Conservation (phyloP, 1,140 invertebrate species). For the Bombus consobrinus region DNA sequence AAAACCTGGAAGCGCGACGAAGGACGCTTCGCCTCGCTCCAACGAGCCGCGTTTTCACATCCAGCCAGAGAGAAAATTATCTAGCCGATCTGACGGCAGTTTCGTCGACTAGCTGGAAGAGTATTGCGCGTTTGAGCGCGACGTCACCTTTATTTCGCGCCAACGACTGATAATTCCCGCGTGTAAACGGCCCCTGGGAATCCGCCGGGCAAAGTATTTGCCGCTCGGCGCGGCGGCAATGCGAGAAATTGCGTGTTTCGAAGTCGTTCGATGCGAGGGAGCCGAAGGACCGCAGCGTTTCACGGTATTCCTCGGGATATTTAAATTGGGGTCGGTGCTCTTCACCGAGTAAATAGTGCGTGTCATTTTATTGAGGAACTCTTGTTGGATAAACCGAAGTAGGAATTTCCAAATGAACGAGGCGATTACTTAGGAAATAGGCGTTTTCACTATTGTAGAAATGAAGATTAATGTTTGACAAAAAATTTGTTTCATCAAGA, state of each 20-base stretch:
- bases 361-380: neutral
- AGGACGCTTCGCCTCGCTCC: constrained; percentile 54
- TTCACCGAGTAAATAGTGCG: neutral
- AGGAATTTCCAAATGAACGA: too few relatives aligned
- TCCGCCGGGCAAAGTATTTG: constrained; percentile 24
- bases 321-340: neutral
- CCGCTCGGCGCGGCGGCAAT: neutral
- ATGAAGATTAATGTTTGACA: too few relatives aligned
- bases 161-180: constrained; percentile 17
- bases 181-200: neutral
- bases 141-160: constrained; percentile 30
- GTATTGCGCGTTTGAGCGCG: constrained; percentile 37
- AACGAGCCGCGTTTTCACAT: constrained; percentile 32
- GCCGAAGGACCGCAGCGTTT: neutral
- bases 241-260: constrained; percentile 9
- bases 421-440: too few relatives aligned
- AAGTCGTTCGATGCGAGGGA: neutral
- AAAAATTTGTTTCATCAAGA: too few relatives aligned
- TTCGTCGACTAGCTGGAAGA: neutral
- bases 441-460: too few relatives aligned
- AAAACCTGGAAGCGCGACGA: neutral
- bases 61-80: constrained; percentile 59
- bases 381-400: neutral
- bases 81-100: constrained; percentile 51
- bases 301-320: neutral